Conservation (phyloP, 1,140 invertebrate genomes). For the Drosophila asahinai region DNA sequence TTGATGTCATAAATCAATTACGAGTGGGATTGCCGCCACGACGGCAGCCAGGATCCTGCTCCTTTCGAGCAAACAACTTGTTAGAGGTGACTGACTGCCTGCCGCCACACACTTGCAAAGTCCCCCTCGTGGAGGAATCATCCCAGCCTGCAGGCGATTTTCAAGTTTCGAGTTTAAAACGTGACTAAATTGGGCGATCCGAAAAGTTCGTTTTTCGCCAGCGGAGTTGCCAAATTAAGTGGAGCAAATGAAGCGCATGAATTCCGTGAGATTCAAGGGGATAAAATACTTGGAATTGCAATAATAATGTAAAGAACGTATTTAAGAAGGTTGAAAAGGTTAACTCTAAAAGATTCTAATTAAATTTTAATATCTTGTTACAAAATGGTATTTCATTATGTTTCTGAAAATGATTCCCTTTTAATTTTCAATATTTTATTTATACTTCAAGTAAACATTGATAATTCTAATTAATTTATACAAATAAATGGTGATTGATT, state of each 20-base stretch:
- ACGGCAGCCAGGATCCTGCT: slow-evolving; percentile 22
- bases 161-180: slow-evolving; percentile 70
- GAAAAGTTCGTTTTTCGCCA: slow-evolving; percentile 1
- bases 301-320: too few relatives aligned
- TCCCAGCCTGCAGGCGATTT: slow-evolving; percentile 12
- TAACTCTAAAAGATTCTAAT: too few relatives aligned
- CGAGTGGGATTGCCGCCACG: slow-evolving; percentile 62
- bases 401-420: too few relatives aligned
- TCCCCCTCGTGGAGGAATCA: too few relatives aligned
- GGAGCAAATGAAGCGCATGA: slow-evolving; percentile 61
- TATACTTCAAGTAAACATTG: too few relatives aligned
- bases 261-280: slow-evolving; percentile 1
- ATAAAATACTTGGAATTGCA: background rate
- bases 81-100: slow-evolving; percentile 40
- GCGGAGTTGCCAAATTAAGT: slow-evolving; percentile 40
- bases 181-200: slow-evolving; percentile 57
- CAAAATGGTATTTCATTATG: too few relatives aligned
- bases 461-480: too few relatives aligned
- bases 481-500: too few relatives aligned
- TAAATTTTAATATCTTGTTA: too few relatives aligned
- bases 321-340: background rate
- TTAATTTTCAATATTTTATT: too few relatives aligned
- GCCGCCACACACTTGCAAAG: background rate
- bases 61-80: slow-evolving; percentile 74
- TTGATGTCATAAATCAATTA: slow-evolving; percentile 85